A percentile compares a stretch with the other conserved stretches of the same genome.
phyloP scores from a whole-genome alignment of 2,888 invertebrate genomes.

The Therioaphis trifolii region DNA sequence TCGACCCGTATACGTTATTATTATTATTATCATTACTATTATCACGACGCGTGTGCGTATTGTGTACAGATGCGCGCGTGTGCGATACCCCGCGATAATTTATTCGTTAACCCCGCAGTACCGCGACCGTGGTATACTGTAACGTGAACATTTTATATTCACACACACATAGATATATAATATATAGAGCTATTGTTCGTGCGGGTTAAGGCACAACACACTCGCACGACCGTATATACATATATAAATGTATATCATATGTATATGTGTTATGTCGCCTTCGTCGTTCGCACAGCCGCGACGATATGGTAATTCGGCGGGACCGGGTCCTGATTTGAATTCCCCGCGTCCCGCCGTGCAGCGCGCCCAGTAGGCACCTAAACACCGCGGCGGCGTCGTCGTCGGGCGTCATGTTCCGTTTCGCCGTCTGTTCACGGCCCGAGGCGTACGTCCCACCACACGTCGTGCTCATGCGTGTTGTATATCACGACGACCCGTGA shows the following conservation, averaged over 20 bases:
- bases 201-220: no score
- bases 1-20: conserved; percentile 38
- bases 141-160: no score
- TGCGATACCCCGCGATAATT: conserved; percentile 40
- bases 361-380: no score
- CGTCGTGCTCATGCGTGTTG: no score
- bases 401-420: background rate
- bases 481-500: background rate
- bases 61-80: background rate
- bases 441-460: background rate
- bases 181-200: no score
- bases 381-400: no score
- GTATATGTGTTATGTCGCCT: background rate
- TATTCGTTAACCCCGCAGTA: conserved; percentile 45
- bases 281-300: background rate
- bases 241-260: background rate
- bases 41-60: background rate
- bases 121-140: background rate
- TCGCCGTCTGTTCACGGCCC: conserved; percentile 14
- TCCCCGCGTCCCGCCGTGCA: background rate
- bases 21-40: background rate
- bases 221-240: background rate
- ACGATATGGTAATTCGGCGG: conserved; percentile 50
- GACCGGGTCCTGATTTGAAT: conserved; percentile 47
- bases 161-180: no score